phyloP scores from a whole-genome alignment of 2,797 vertebrate genomes.

The Acanthornis magna region DNA sequence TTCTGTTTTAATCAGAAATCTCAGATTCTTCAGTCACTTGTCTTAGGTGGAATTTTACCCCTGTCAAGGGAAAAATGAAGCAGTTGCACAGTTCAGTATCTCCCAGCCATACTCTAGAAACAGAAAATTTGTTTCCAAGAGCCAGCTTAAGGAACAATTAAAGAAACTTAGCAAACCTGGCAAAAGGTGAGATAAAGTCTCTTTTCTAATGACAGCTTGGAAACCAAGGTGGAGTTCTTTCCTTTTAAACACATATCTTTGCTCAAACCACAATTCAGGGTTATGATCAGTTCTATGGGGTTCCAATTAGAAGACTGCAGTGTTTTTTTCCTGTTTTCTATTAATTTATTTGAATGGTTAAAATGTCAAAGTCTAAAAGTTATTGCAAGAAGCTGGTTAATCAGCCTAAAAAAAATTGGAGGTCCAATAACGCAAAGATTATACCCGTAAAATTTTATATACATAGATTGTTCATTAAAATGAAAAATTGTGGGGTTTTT shows the following conservation, averaged over 20 bases:
- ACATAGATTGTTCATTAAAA: neutral
- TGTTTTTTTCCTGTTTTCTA: neutral
- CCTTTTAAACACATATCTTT: neutral
- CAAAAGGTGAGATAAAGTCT: neutral
- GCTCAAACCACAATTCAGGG: neutral
- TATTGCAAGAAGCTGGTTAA: neutral
- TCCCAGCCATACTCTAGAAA: neutral
- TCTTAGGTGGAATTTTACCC: neutral
- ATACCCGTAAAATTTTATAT: neutral
- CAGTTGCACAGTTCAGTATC: neutral
- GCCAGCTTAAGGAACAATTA: neutral
- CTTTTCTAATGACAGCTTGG: neutral
- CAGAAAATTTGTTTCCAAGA: neutral
- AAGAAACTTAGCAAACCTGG: neutral
- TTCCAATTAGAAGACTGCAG: rapidly evolving
- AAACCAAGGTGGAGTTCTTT: neutral
- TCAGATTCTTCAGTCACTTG: neutral
- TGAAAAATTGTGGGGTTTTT: neutral
- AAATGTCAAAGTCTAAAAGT: neutral
- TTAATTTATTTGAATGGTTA: neutral
- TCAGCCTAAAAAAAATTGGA: neutral
- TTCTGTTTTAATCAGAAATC: neutral
- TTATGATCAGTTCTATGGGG: neutral
- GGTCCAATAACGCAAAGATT: neutral
- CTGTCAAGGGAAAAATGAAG: neutral